Evolutionary conservation across 2,888 invertebrate species (phyloP).

Genomic region (Nymphalis c-album): DNA sequence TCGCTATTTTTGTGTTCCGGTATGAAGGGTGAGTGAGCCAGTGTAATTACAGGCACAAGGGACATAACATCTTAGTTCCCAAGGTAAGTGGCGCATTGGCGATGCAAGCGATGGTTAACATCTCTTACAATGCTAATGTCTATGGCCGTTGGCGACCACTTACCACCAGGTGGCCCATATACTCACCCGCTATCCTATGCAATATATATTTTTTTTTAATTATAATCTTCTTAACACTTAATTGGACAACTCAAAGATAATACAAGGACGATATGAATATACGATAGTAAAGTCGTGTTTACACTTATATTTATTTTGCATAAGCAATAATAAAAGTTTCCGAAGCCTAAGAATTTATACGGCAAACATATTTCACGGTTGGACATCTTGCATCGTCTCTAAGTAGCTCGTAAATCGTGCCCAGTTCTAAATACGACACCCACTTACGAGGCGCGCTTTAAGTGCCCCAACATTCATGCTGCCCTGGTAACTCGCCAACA

Average conservation of each 20-base stretch:
- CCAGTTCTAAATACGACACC: constrained; percentile 14
- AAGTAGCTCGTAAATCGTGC: constrained; percentile 26
- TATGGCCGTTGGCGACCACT: no score
- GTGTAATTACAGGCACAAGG: no score
- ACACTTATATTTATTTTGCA: constrained; percentile 1
- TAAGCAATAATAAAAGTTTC: constrained; percentile 12
- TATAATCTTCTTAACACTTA: no score
- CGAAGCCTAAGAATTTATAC: constrained; percentile 15
- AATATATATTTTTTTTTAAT: no score
- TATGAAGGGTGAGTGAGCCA: no score
- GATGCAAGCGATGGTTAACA: no score
- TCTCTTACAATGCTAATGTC: no score
- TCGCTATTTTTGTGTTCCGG: no score
- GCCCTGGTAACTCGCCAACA: constrained; percentile 17
- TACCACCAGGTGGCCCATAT: no score
- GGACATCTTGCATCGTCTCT: constrained; percentile 27
- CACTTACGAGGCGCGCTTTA: constrained; percentile 18
- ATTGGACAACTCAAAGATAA: not conserved
- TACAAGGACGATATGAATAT: not conserved
- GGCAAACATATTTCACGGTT: constrained; percentile 19
- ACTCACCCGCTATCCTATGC: no score
- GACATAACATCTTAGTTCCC: no score
- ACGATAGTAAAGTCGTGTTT: constrained; percentile 5
- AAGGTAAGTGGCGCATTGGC: no score
- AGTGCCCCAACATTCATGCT: constrained; percentile 20